Evolutionary conservation across 2,797 vertebrate genomes (phyloP).

Genomic region (Eptatretus atami): DNA sequence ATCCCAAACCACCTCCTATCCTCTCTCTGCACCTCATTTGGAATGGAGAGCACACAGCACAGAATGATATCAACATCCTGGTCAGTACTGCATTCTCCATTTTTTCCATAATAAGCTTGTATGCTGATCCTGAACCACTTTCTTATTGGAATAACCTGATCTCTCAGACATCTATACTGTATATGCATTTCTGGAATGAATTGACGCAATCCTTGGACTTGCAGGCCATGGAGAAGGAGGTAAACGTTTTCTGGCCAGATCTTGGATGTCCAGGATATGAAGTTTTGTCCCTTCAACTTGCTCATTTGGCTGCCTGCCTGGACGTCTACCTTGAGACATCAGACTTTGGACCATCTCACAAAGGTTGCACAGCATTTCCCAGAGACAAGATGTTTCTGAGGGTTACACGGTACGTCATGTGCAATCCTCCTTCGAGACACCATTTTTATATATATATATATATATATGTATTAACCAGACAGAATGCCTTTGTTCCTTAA

Average conservation of each 20-base stretch:
- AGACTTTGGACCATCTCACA: constrained; percentile 48
- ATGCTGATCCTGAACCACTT: too few species aligned
- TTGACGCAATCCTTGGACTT: background rate
- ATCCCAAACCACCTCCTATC: constrained; percentile 43
- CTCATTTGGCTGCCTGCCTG: constrained; percentile 55
- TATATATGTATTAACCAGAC: too few species aligned
- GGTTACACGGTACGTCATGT: constrained; percentile 31
- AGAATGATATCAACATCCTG: constrained; percentile 58
- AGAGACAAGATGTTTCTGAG: constrained; percentile 91
- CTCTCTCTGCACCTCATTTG: constrained; percentile 67
- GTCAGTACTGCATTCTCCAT: constrained; percentile 15
- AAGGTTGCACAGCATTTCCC: constrained; percentile 77
- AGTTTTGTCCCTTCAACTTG: constrained; percentile 75
- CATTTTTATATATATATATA: too few species aligned
- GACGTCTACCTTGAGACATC: constrained; percentile 86
- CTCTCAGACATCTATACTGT: too few species aligned
- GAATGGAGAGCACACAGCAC: constrained; percentile 59
- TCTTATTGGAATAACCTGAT: too few species aligned
- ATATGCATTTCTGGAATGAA: too few species aligned
- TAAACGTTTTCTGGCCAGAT: constrained; percentile 57
- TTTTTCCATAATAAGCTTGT: too few species aligned
- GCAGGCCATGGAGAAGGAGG: constrained; percentile 75
- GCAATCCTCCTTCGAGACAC: too few species aligned
- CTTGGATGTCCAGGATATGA: constrained; percentile 38
- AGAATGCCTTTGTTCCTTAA: too few species aligned